Evolutionary conservation across 2,113 vertebrate species (phyloP), one percentile per base, ranked within the genome.

Genomic region (Neogobius melanostomus): DNA sequence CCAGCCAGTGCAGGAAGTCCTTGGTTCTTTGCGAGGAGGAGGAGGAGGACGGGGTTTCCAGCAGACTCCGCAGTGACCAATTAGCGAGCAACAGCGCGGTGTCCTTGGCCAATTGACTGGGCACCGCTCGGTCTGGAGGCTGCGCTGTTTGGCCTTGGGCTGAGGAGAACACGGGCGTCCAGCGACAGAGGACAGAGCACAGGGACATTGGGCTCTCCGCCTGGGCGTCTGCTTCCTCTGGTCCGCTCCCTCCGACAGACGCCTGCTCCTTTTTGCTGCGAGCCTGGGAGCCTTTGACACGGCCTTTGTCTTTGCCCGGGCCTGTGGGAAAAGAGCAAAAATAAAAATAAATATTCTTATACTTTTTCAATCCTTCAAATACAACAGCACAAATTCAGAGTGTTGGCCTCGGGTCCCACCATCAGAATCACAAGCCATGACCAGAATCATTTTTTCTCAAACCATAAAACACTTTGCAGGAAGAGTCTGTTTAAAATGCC

Each of bases 31-130:
- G 61, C 7, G 72, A 46, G 14, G 89, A 72, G 8, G 85, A 91
- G 0, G 69, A 43, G 44, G 57, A 36, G 28, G 28, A 36, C 1
- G 28, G 28, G 28, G 57, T 71, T 50, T 87, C 88, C 0, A 82
- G 77, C 76, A 93, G 74, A 0, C 92, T 93, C 80, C 74, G 82
- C 1, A 99, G 47, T 15, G 92, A 86, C 95, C 95, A 98, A 57
- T 82, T 82, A 1, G 88, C 88, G 47, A 93, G 90, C 16, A 94
- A 2, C 0, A 72, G 79, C 0, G 82, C 28, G 0, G 82, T 74
- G 0, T 91, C 85, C 0, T 62, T 12, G 11, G 72, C 67, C 11
- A 91, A 72, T 17, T 43, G 3, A 0, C 6, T 14, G 0, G 80
- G 15, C 65, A 83, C 62, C 0, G 8, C 50, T 8, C 59, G 53